phyloP scores from a whole-genome alignment of 2,888 invertebrate genomes.

The Andrena trimmerana region DNA sequence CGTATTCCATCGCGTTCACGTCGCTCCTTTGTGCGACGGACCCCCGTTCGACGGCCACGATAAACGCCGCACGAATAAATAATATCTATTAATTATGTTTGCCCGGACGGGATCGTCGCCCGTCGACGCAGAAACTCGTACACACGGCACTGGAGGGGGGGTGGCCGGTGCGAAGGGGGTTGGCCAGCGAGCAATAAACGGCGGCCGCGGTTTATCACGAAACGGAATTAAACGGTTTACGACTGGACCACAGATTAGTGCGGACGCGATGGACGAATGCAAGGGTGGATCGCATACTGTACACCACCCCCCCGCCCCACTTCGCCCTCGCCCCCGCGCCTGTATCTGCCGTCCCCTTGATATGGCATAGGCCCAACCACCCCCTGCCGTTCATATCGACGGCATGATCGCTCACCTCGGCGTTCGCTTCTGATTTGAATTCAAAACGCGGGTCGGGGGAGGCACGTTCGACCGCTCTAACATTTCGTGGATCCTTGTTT shows the following conservation, averaged over 20 bases:
- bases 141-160: background rate
- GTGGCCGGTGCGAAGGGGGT: conserved; percentile 27
- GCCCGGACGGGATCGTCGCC: conserved; percentile 72
- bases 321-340: conserved; percentile 20
- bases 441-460: conserved; percentile 12
- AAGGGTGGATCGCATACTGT: conserved; percentile 73
- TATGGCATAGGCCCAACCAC: conserved; percentile 42
- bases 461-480: background rate
- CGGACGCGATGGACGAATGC: conserved; percentile 82
- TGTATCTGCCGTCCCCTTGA: conserved; percentile 35
- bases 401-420: conserved; percentile 54
- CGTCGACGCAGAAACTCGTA: conserved; percentile 52
- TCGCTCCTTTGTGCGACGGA: conserved; percentile 33
- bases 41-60: conserved; percentile 43
- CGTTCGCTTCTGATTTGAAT: conserved; percentile 28
- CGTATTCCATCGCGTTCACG: conserved; percentile 33
- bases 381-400: conserved; percentile 23
- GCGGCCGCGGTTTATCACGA: conserved; percentile 83
- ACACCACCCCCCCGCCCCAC: conserved; percentile 35
- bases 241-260: conserved; percentile 85
- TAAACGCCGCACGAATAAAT: conserved; percentile 77
- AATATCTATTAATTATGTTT: conserved; percentile 83
- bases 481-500: no score
- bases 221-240: conserved; percentile 85
- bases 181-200: conserved; percentile 78